Evolutionary conservation across 2,797 vertebrate genomes (phyloP), one percentile per base, ranked within the genome.

Genomic region (Spinus pinus): DNA sequence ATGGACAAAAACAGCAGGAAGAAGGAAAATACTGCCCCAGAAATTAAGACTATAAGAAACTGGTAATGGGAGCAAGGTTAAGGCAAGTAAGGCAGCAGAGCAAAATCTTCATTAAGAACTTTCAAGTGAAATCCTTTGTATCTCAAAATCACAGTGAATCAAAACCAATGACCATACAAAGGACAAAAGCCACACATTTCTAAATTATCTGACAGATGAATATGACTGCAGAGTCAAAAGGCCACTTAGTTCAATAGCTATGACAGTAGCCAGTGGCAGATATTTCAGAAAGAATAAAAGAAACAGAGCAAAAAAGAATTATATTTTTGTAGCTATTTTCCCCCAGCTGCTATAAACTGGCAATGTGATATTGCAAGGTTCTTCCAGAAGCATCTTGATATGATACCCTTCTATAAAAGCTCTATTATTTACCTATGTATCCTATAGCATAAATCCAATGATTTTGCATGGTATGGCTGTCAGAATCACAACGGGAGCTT

Each of bases 251-350:
- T 92, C 72, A 73, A 75, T 25, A 75, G 74, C 67, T 77, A 39
- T 86, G 81, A 58, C 67, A 73, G 49, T 62, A 85, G 66, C 54
- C 88, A 81, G 70, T 13, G 78, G 84, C 61, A 93, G 44, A 74
- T 82, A 80, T 60, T 94, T 87, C 84, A 92, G 71, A 85, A 82
- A 85, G 49, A 73, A 86, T 82, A 87, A 77, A 92, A 84, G 66
- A 94, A 94, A 81, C 4, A 30, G 25, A 86, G 37, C 27, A 83
- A 81, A 85, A 65, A 73, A 41, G 3, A 66, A 37, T 30, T 1
- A 8, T 56, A 81, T 85, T 91, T 80, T 49, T 85, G 37, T 13
- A 73, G 35, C 13, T 62, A 18, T 74, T 50, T 80, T 8, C 24
- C 35, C 33, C 9, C 18, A 80, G 53, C 24, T 90, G 46, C 71